Percentiles rank a stretch among this genome's conserved stretches.
Conservation (phyloP, 2,113 vertebrate species). For the Corythornis madagascariensis region DNA sequence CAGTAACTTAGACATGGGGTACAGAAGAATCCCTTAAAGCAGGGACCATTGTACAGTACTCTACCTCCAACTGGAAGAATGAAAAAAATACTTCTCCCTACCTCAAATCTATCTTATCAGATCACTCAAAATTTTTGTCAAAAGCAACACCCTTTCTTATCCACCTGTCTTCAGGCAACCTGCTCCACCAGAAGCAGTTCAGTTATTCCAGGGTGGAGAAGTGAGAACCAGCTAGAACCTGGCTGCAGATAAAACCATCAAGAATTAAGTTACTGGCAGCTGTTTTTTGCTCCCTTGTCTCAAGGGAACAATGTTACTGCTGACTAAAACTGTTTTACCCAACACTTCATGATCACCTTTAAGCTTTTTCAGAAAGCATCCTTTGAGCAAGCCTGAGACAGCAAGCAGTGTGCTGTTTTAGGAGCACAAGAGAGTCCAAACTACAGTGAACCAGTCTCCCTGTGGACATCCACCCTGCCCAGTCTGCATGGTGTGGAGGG, state of each 20-base stretch:
- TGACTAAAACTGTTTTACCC: background rate
- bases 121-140: background rate
- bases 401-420: background rate
- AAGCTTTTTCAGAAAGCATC: background rate
- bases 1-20: background rate
- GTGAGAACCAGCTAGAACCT: background rate
- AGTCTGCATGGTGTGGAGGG: background rate
- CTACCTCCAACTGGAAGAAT: background rate
- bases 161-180: background rate
- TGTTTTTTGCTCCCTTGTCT: background rate
- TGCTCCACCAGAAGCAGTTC: background rate
- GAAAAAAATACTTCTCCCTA: background rate
- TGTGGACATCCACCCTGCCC: background rate
- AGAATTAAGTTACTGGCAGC: background rate
- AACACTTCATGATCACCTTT: background rate
- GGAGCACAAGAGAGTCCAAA: background rate
- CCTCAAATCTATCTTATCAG: background rate
- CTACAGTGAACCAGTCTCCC: background rate
- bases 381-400: background rate
- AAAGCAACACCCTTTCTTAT: background rate
- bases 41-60: background rate
- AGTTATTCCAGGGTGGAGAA: conserved; percentile 8
- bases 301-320: background rate
- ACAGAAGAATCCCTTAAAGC: background rate
- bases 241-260: background rate